These are phyloP conservation scores for Pasiphila rectangulata DNA, from an alignment of 2,888 invertebrate species.

Conservation along the genomic window DNA sequence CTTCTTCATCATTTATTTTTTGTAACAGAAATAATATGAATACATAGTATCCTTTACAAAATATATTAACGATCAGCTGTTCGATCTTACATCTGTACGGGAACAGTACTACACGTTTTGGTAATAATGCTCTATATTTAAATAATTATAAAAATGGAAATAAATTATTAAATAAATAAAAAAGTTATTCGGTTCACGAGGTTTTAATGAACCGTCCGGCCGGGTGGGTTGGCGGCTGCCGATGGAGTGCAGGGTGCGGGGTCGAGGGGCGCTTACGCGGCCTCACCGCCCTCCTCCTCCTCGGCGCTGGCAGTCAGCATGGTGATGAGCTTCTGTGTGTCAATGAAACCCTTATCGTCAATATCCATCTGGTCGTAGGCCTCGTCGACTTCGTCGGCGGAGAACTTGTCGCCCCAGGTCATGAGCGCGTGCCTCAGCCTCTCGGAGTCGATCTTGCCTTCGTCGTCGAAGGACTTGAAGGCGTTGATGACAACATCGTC, in stretches of 20 bases:
- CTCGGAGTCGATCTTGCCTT: conserved; percentile 93
- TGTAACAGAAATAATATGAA: conserved; percentile 61
- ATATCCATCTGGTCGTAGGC: conserved; percentile 96
- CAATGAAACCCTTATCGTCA: conserved; percentile 94
- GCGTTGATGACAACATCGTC: conserved; percentile 95
- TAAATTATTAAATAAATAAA: conserved; percentile 75
- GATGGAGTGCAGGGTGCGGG: background rate
- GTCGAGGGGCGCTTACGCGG: conserved; percentile 57
- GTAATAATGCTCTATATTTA: conserved; percentile 77
- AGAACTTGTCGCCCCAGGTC: conserved; percentile 97
- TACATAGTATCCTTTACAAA: conserved; percentile 68
- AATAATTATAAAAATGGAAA: conserved; percentile 79
- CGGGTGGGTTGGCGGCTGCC: conserved; percentile 34
- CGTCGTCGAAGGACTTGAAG: conserved; percentile 94
- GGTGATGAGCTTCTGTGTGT: conserved; percentile 91
- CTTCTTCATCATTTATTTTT: conserved; percentile 66
- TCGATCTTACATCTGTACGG: conserved; percentile 36
- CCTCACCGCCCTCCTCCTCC: conserved; percentile 86
- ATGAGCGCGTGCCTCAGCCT: conserved; percentile 94
- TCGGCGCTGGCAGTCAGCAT: conserved; percentile 93
- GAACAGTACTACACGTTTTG: conserved; percentile 64
- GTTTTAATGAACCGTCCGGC: conserved; percentile 55
- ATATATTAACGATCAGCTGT: conserved; percentile 34
- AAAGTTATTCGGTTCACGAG: conserved; percentile 63
- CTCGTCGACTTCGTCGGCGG: conserved; percentile 92